phyloP scores from a whole-genome alignment of 2,113 vertebrate species.

The Panthera leo region DNA sequence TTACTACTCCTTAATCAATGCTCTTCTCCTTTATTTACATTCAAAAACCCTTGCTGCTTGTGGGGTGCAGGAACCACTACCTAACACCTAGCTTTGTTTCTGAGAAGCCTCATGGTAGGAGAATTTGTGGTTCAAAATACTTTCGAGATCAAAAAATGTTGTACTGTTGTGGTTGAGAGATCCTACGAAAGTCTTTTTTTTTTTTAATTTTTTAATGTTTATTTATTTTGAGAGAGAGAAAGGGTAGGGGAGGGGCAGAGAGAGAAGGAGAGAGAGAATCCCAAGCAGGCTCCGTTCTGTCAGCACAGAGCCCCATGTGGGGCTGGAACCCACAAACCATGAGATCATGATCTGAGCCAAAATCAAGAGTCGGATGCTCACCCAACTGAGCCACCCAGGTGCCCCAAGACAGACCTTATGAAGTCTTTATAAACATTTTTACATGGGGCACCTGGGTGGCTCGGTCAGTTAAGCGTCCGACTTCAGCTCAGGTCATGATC shows the following conservation, averaged over 20 bases:
- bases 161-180: not conserved
- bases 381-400: too few relatives aligned
- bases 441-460: not conserved
- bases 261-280: too few relatives aligned
- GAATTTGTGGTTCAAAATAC: not conserved
- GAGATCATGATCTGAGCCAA: too few relatives aligned
- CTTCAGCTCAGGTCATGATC: too few relatives aligned
- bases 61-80: not conserved
- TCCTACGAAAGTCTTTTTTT: not conserved
- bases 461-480: too few relatives aligned
- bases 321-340: too few relatives aligned
- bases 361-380: too few relatives aligned
- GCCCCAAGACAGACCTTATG: not conserved
- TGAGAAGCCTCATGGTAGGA: not conserved
- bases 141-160: not conserved
- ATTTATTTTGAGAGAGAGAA: too few relatives aligned
- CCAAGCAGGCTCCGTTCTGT: too few relatives aligned
- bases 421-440: slow-evolving; percentile 11
- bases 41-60: not conserved
- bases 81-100: not conserved
- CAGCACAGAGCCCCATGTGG: too few relatives aligned
- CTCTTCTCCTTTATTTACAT: not conserved
- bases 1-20: not conserved
- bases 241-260: too few relatives aligned
- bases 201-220: not conserved